Percentiles rank a stretch among this genome's conserved stretches.
Conservation (phyloP, 92 coral and sea anemone genomes). For the Phenganax stokvisi region DNA sequence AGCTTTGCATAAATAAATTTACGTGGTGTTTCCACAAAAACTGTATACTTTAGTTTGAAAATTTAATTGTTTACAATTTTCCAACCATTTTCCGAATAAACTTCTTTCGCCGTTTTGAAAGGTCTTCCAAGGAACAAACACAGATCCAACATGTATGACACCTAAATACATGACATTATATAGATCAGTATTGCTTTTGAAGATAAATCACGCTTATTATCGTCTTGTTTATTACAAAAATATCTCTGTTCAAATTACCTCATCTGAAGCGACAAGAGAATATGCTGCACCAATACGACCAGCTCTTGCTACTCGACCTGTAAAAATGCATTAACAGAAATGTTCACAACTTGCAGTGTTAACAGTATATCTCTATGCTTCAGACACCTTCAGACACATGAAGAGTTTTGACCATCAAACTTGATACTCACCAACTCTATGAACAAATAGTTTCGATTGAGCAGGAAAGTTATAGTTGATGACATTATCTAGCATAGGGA, state of each 20-base stretch:
- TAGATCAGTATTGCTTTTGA: background rate
- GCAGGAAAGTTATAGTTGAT: constrained; percentile 91
- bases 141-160: constrained; percentile 80
- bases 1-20: too few relatives aligned
- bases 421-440: constrained; percentile 79
- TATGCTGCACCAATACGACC: constrained; percentile 90
- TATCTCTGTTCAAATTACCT: constrained; percentile 46
- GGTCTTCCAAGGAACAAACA: constrained; percentile 91
- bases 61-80: background rate
- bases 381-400: background rate
- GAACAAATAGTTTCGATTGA: constrained; percentile 86
- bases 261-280: constrained; percentile 80
- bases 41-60: too few relatives aligned
- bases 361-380: background rate
- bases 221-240: too few relatives aligned
- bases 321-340: background rate
- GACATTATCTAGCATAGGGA: constrained; percentile 97
- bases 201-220: background rate
- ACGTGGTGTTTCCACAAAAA: too few relatives aligned
- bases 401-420: background rate
- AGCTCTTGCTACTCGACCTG: constrained; percentile 98
- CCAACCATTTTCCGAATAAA: constrained; percentile 19
- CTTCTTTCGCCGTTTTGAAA: constrained; percentile 52
- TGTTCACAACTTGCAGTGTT: background rate
- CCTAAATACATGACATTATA: constrained; percentile 38